Percentiles rank a stretch among this genome's conserved stretches.
Conservation (phyloP, 1,140 invertebrate genomes). For the Atta colombica region DNA sequence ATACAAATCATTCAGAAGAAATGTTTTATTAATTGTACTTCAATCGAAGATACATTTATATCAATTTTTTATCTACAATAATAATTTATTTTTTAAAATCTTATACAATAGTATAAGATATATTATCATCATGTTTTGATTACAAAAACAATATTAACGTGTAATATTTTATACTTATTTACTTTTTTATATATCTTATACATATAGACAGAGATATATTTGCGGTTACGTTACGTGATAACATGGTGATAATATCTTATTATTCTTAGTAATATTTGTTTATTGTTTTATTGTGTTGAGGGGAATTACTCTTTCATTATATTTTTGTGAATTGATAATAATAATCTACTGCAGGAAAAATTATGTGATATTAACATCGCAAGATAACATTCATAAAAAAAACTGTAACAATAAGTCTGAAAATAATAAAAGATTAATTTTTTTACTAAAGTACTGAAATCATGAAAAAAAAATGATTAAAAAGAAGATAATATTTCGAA, state of each 20-base stretch:
- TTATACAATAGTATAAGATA: not conserved
- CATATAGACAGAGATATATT: not conserved
- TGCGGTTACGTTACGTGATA: not conserved
- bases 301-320: not conserved
- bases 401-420: not conserved
- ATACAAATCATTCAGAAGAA: not conserved
- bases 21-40: not conserved
- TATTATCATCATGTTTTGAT: not conserved
- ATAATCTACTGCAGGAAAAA: not conserved
- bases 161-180: not conserved
- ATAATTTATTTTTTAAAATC: not conserved
- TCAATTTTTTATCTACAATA: not conserved
- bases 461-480: not conserved
- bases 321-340: not conserved
- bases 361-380: not conserved
- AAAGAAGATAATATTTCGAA: not conserved
- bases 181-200: not conserved
- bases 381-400: not conserved
- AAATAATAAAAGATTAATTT: not conserved
- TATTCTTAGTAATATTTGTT: not conserved
- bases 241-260: not conserved
- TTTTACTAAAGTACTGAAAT: conserved; percentile 10
- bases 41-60: not conserved
- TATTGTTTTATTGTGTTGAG: not conserved
- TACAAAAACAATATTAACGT: not conserved